Evolutionary conservation across 2,888 invertebrate species (phyloP).

Genomic region (Mythimna vitellina): DNA sequence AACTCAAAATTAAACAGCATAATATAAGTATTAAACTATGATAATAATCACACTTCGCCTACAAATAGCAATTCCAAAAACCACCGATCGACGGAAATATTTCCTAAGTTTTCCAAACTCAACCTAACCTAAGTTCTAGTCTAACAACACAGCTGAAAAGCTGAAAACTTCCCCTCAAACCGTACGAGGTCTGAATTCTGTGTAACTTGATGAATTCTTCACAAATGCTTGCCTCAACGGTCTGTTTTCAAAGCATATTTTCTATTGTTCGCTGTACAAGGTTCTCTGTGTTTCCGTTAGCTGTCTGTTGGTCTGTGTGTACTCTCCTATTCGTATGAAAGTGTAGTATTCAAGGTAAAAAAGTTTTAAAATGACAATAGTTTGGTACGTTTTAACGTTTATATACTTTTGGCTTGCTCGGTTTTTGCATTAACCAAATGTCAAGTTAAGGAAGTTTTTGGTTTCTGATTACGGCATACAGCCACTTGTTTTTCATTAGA

Average conservation of each 20-base stretch:
- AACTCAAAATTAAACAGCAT: no score
- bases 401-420: no score
- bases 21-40: no score
- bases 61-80: background rate
- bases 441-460: no score
- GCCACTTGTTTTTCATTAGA: no score
- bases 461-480: no score
- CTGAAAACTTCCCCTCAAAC: slow-evolving; percentile 18
- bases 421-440: no score
- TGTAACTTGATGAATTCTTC: slow-evolving; percentile 51
- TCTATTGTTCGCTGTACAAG: slow-evolving; percentile 34
- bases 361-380: no score
- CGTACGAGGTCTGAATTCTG: slow-evolving; percentile 32
- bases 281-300: slow-evolving; percentile 13
- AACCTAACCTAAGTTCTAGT: slow-evolving; percentile 6
- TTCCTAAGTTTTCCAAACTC: slow-evolving; percentile 16
- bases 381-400: no score
- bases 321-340: background rate
- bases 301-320: background rate
- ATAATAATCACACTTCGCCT: no score
- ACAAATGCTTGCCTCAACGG: slow-evolving; percentile 19
- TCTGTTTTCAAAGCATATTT: slow-evolving; percentile 53
- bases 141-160: slow-evolving; percentile 37
- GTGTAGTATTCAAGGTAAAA: background rate
- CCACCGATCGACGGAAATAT: background rate